Percentiles rank a stretch among this genome's conserved stretches.
These are phyloP conservation scores for Mechanitis mazaeus DNA, from an alignment of 2,888 invertebrate genomes.

Conservation along the genomic window DNA sequence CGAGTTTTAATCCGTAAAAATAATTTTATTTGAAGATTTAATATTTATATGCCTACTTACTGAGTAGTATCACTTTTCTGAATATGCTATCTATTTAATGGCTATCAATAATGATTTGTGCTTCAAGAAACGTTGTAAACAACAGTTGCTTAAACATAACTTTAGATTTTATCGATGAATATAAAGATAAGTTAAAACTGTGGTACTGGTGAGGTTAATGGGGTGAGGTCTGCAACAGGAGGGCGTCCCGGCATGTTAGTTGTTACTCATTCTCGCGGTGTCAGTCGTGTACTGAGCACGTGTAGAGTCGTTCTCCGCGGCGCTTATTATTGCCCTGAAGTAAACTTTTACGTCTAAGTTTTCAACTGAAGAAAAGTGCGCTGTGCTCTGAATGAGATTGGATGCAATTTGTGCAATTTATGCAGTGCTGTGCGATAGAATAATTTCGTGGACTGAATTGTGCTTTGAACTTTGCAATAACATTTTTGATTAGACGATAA, in stretches of 20 bases:
- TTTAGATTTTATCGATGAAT: conserved; percentile 9
- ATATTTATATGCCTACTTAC: no score
- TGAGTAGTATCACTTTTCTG: no score
- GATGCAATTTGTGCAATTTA: conserved; percentile 26
- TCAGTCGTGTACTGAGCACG: conserved; percentile 17
- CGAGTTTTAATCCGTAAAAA: no score
- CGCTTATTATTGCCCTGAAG: conserved; percentile 9
- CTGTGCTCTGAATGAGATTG: conserved; percentile 23
- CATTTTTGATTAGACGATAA: conserved; percentile 3
- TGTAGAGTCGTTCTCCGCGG: conserved; percentile 4
- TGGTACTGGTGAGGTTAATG: conserved; percentile 22
- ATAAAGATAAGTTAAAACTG: conserved; percentile 18
- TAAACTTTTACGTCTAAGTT: conserved; percentile 26
- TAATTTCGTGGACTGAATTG: conserved; percentile 15
- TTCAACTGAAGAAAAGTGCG: conserved; percentile 21
- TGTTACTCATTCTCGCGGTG: conserved; percentile 25
- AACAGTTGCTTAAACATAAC: conserved; percentile 3
- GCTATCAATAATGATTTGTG: no score
- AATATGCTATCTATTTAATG: no score
- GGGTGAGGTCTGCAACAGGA: conserved; percentile 42
- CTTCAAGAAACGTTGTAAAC: no score
- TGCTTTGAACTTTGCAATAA: neutral
- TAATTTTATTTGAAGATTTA: no score
- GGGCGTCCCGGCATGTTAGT: conserved; percentile 34
- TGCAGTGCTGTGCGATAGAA: conserved; percentile 27